A percentile compares a stretch with the other conserved stretches of the same genome.
Evolutionary conservation across 2,797 vertebrate genomes (phyloP).

Genomic region (Fistularia commersonii): DNA sequence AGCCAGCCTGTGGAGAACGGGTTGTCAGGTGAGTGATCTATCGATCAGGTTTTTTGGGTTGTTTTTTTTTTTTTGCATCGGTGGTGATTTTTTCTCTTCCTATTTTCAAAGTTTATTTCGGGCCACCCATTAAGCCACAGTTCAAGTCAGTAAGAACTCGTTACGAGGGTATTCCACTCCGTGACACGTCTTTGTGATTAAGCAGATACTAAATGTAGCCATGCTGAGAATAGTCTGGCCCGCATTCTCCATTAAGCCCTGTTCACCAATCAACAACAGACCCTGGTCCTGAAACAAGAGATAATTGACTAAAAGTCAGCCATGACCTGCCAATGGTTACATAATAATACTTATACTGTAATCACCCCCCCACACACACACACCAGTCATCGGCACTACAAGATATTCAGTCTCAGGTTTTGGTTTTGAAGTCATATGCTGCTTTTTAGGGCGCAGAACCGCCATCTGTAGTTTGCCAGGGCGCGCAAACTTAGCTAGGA

Average conservation of each 20-base stretch:
- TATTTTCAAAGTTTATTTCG: background rate
- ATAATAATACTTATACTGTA: background rate
- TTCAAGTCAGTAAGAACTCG: constrained; percentile 9
- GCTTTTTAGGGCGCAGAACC: too few species aligned
- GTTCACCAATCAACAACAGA: constrained; percentile 46
- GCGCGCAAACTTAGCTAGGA: too few species aligned
- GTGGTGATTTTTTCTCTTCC: too few species aligned
- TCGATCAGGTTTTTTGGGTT: background rate
- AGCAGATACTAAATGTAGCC: constrained; percentile 67
- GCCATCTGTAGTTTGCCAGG: too few species aligned
- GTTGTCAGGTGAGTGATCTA: constrained; percentile 61
- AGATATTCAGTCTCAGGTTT: too few species aligned
- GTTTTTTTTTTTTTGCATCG: too few species aligned
- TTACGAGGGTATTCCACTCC: constrained; percentile 15
- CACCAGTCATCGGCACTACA: too few species aligned
- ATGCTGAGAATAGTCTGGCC: constrained; percentile 74
- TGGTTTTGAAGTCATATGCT: too few species aligned
- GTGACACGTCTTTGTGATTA: constrained; percentile 52
- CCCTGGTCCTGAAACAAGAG: constrained; percentile 30
- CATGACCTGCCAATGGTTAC: background rate
- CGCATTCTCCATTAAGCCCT: constrained; percentile 62
- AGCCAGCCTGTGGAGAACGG: constrained; percentile 54
- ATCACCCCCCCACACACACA: too few species aligned
- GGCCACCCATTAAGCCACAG: background rate
- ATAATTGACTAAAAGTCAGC: constrained; percentile 20